Percentiles rank a stretch among this genome's conserved stretches.
These are phyloP conservation scores for Archocentrus centrarchus DNA, from an alignment of 2,113 vertebrate species.

Conservation along the genomic window DNA sequence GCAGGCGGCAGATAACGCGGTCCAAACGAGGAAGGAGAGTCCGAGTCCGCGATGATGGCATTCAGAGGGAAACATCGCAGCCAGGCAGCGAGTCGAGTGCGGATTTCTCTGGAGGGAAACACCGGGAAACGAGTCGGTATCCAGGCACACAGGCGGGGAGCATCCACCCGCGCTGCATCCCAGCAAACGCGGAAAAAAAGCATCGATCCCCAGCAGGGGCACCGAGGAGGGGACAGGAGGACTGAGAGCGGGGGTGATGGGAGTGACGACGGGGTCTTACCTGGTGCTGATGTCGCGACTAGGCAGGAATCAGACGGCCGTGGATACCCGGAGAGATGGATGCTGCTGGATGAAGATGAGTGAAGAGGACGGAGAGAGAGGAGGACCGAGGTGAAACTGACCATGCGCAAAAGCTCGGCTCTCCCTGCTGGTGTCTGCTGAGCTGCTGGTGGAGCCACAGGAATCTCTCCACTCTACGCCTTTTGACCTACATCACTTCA, in stretches of 20 bases:
- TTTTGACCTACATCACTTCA: slow-evolving; percentile 11
- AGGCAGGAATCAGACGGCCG: slow-evolving; percentile 15
- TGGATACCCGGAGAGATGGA: slow-evolving; percentile 49
- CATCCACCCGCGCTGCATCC: slow-evolving; percentile 1
- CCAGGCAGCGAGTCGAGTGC: not conserved
- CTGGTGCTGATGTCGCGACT: slow-evolving; percentile 43
- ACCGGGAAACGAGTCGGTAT: slow-evolving; percentile 24
- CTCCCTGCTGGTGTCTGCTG: slow-evolving; percentile 24
- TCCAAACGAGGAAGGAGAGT: not conserved
- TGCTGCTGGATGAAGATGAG: slow-evolving; percentile 36
- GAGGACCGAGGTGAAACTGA: not conserved
- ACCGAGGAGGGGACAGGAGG: not conserved
- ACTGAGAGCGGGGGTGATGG: not conserved
- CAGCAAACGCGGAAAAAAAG: not conserved
- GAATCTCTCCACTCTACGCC: not conserved
- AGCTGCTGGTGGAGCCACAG: slow-evolving; percentile 11
- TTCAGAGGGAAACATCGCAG: not conserved
- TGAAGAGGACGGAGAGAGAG: not conserved
- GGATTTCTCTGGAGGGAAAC: slow-evolving; percentile 7
- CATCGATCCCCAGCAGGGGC: not conserved
- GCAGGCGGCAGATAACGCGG: slow-evolving; percentile 22
- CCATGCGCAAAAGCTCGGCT: slow-evolving; percentile 59
- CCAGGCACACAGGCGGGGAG: slow-evolving; percentile 15
- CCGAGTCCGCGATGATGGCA: not conserved
- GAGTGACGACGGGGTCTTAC: slow-evolving; percentile 26